Evolutionary conservation across 1,140 invertebrate genomes (phyloP).

Genomic region (Bacillus rossius): DNA sequence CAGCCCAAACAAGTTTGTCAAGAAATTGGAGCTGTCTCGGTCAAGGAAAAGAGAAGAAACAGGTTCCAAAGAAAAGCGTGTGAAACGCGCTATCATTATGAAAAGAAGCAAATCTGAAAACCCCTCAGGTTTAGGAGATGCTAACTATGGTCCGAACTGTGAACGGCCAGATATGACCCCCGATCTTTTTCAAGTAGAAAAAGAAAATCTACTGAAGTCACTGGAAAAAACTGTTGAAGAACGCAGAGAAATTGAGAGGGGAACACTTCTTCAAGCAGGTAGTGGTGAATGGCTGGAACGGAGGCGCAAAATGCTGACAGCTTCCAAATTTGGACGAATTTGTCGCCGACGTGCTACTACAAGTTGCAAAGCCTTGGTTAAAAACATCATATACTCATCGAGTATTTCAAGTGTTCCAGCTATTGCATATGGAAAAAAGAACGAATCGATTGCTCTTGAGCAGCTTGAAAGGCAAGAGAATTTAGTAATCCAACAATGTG

Average conservation of each 20-base stretch:
- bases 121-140: constrained; percentile 4
- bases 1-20: neutral
- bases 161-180: constrained; percentile 16
- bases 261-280: constrained; percentile 27
- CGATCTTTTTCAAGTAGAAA: neutral
- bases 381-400: constrained; percentile 24
- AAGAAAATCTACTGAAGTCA: constrained; percentile 1
- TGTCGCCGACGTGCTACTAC: constrained; percentile 26
- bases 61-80: neutral
- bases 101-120: neutral
- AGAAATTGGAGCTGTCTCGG: neutral
- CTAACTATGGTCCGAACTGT: constrained; percentile 23
- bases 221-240: constrained; percentile 17
- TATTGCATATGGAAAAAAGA: constrained; percentile 19
- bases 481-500: constrained; percentile 30
- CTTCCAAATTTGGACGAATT: constrained; percentile 36
- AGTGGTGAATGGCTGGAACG: constrained; percentile 30
- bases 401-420: neutral
- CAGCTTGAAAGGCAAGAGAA: constrained; percentile 21
- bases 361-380: constrained; percentile 22
- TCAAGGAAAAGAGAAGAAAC: neutral
- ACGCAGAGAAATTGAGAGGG: constrained; percentile 22
- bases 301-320: constrained; percentile 31
- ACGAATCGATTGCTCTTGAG: constrained; percentile 30
- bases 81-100: neutral